Evolutionary conservation across 2,113 vertebrate species (phyloP), one percentile per base, ranked within the genome.

Genomic region (Sialia sialis): DNA sequence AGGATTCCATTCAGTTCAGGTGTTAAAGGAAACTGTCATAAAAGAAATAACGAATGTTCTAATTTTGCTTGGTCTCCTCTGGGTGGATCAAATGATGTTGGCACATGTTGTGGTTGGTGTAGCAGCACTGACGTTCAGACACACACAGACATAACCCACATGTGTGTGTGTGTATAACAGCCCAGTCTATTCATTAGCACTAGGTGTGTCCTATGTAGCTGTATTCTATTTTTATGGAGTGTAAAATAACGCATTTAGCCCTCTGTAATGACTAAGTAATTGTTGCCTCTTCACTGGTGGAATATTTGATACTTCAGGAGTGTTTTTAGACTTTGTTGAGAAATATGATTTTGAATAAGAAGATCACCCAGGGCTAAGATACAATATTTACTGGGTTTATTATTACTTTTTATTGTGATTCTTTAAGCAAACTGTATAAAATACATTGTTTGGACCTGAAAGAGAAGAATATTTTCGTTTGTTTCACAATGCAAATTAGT

Each of bases 111-210:
- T 25, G 30, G 27, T 56, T 70, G 26, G 22, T 56, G 77, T 5
- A 44, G 39, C 18, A 58, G 63, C 46, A 22, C 13, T 58, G 36
- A 73, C 19, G 41, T 54, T 55, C 25, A 75, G 39, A 25, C 4
- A 16, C 10, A 16, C 20, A 3, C 11, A 49, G 25, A 8, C 13
- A 5, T 1, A 2, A 34, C 7, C 10, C 18, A 12, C 10, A 2
- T 0, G 3, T 4, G 2, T 56, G 13, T 48, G n/a, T 43, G 36
- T 20, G 8, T 52, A 16, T 32, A 21, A 67, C 55, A 20, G 48
- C 36, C 21, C 32, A n/a, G n/a, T 32, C 54, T 48, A 52, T 63
- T 60, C 15, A 2, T 44, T 30, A 30, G 68, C 17, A 60, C 13
- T 25, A 39, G 25, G 16, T 48, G 46, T 60, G 46, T 69, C 73